Conservation (phyloP, 2,888 invertebrate genomes). For the Gonocerus acuteangulatus region DNA sequence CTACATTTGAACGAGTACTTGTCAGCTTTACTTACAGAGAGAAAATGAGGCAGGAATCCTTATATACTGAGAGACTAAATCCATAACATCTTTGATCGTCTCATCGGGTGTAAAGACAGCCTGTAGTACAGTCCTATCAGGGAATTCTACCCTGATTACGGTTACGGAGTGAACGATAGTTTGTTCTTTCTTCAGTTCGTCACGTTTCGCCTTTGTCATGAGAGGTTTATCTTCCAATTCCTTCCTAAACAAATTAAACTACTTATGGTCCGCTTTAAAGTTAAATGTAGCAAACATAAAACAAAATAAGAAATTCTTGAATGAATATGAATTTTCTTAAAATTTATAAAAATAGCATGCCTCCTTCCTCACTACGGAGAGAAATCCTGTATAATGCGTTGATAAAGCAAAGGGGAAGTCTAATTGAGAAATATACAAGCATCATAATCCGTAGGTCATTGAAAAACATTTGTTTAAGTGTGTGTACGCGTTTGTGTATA, state of each 20-base stretch:
- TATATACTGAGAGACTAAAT: conserved; percentile 54
- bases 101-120: conserved; percentile 74
- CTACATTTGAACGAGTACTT: too few relatives aligned
- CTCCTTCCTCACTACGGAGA: too few relatives aligned
- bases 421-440: too few relatives aligned
- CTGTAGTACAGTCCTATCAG: conserved; percentile 76
- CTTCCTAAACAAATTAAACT: neutral
- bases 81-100: conserved; percentile 59
- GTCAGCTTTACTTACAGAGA: conserved; percentile 14
- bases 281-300: neutral
- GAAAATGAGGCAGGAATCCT: neutral
- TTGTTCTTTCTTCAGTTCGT: conserved; percentile 53
- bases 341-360: too few relatives aligned
- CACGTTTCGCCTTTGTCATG: conserved; percentile 47
- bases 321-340: too few relatives aligned
- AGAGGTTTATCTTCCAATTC: neutral
- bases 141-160: conserved; percentile 78
- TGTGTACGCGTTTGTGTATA: too few relatives aligned
- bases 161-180: conserved; percentile 57
- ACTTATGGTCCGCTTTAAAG: too few relatives aligned
- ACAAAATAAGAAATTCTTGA: neutral
- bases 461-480: too few relatives aligned
- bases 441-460: too few relatives aligned
- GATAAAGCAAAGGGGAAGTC: too few relatives aligned
- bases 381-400: too few relatives aligned